These are phyloP conservation scores for Pygoscelis antarcticus DNA, from an alignment of 2,113 vertebrate genomes.

Conservation along the genomic window DNA sequence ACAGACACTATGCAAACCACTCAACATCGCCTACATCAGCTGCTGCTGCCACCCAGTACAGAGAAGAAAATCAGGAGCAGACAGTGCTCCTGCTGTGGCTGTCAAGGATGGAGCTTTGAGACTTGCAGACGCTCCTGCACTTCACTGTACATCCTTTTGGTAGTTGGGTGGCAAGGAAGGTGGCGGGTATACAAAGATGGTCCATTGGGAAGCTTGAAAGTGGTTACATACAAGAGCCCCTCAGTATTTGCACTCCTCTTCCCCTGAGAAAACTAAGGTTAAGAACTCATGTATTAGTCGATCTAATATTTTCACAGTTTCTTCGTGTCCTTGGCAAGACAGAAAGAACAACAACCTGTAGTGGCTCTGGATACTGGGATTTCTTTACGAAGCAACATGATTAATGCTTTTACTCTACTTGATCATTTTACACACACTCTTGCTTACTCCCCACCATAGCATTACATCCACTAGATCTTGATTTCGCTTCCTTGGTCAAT, in stretches of 20 bases:
- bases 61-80: background rate
- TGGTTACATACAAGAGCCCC: background rate
- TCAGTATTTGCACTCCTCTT: background rate
- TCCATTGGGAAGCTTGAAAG: background rate
- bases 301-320: background rate
- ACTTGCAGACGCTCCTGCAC: background rate
- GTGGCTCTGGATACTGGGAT: background rate
- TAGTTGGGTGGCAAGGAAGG: background rate
- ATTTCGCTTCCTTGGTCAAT: background rate
- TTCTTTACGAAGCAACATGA: background rate
- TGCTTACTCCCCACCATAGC: background rate
- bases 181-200: background rate
- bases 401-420: background rate
- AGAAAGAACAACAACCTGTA: background rate
- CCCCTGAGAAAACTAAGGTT: background rate
- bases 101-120: background rate
- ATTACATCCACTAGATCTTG: background rate
- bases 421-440: background rate
- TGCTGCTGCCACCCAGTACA: background rate
- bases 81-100: background rate
- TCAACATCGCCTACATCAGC: background rate
- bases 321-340: background rate
- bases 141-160: background rate
- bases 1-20: background rate
- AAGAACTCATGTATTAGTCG: background rate